Evolutionary conservation across 1,140 invertebrate species (phyloP).

Genomic region (Centruroides sculpturatus): DNA sequence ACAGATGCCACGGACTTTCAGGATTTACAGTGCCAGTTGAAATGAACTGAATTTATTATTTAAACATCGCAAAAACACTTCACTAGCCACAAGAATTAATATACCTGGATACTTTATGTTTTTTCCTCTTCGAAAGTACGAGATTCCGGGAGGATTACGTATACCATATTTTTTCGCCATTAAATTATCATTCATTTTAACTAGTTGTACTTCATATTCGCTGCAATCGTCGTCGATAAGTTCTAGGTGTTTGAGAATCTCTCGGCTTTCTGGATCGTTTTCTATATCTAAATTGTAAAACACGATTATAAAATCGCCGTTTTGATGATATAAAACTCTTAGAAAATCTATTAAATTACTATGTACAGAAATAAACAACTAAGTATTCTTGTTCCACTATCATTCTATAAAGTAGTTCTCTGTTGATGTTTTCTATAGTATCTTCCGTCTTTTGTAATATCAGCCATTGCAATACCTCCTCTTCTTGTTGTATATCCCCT

Average conservation of each 20-base stretch:
- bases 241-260: constrained; percentile 63
- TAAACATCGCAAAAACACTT: too few relatives aligned
- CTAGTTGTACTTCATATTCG: constrained; percentile 82
- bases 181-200: constrained; percentile 69
- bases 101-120: constrained; percentile 75
- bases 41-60: too few relatives aligned
- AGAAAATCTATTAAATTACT: constrained; percentile 32
- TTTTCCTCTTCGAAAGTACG: constrained; percentile 80
- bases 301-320: not conserved
- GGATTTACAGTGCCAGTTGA: too few relatives aligned
- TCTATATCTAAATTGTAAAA: constrained; percentile 49
- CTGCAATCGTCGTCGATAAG: constrained; percentile 83
- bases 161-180: constrained; percentile 92
- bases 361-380: constrained; percentile 82
- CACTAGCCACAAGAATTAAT: too few relatives aligned
- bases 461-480: constrained; percentile 79
- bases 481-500: constrained; percentile 68
- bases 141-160: constrained; percentile 72
- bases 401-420: constrained; percentile 66
- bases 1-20: too few relatives aligned
- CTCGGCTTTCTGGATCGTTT: constrained; percentile 33
- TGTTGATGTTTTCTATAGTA: constrained; percentile 78
- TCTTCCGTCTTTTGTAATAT: constrained; percentile 80
- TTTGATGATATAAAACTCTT: constrained; percentile 54
- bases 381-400: constrained; percentile 84